Evolutionary conservation across 2,797 vertebrate genomes (phyloP).

Genomic region (Tolypeutes matacus): DNA sequence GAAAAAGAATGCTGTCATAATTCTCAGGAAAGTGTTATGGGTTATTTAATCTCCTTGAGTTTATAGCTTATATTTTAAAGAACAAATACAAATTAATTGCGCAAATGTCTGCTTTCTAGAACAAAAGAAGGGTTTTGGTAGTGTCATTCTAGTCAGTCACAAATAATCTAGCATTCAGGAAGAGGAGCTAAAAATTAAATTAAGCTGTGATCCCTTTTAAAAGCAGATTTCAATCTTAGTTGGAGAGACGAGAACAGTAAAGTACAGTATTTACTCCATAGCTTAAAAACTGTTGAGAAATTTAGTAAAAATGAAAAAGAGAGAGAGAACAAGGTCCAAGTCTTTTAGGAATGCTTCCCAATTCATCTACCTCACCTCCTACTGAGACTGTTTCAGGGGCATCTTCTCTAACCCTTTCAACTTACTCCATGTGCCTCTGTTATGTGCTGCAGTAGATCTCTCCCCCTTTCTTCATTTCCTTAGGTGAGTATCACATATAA

Average conservation of each 20-base stretch:
- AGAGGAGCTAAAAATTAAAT: neutral
- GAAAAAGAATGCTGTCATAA: neutral
- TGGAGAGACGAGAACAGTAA: neutral
- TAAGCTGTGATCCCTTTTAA: neutral
- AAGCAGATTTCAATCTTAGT: neutral
- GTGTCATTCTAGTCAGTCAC: neutral
- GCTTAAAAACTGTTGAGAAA: neutral
- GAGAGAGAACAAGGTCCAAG: neutral
- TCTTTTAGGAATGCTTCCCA: neutral
- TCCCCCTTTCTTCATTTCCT: neutral
- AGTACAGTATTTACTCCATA: neutral
- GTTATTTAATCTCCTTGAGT: neutral
- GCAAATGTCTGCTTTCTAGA: neutral
- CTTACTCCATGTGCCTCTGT: neutral
- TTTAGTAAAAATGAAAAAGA: too few relatives aligned
- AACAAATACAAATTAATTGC: neutral
- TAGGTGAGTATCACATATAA: neutral
- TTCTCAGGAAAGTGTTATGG: neutral
- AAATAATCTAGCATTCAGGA: neutral
- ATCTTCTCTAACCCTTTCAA: neutral
- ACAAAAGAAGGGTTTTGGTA: neutral
- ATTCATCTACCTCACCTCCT: neutral
- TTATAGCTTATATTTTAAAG: neutral
- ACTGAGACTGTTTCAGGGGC: neutral
- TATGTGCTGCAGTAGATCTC: neutral